Evolutionary conservation across 2,797 vertebrate genomes (phyloP).

Genomic region (Carcharodon carcharias): DNA sequence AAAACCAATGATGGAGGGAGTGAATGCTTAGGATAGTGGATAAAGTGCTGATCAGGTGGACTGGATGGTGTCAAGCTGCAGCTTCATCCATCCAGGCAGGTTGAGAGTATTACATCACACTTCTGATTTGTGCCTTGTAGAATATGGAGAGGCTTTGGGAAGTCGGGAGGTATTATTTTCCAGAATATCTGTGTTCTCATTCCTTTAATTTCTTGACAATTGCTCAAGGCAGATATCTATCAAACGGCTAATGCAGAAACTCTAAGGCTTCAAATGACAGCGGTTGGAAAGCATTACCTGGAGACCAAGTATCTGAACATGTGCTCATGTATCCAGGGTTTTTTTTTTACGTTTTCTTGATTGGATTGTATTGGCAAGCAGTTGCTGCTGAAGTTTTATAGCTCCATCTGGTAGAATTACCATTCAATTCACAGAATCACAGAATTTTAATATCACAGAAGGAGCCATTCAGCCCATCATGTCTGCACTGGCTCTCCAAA

Average conservation of each 20-base stretch:
- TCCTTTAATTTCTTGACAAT: not conserved
- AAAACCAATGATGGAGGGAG: not conserved
- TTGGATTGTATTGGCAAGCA: not conserved
- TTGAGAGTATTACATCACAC: not conserved
- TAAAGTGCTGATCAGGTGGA: not conserved
- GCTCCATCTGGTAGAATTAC: not conserved
- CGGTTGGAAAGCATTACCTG: not conserved
- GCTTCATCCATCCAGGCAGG: not conserved
- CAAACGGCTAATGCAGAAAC: not conserved
- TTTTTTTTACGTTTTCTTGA: not conserved
- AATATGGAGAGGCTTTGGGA: not conserved
- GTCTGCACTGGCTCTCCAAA: too few relatives aligned
- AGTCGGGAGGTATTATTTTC: not conserved
- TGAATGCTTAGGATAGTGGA: not conserved
- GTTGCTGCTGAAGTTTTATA: not conserved
- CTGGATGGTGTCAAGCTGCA: not conserved
- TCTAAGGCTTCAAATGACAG: not conserved
- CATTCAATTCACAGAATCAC: not conserved
- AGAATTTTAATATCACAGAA: too few relatives aligned
- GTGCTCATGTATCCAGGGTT: not conserved
- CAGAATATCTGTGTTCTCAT: not conserved
- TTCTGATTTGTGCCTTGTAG: not conserved
- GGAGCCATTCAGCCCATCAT: too few relatives aligned
- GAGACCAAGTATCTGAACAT: not conserved
- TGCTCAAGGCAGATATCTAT: not conserved